Base-by-base conservation (phyloP, 2,888 invertebrate species). In the Sarcophaga rosellei region DNA sequence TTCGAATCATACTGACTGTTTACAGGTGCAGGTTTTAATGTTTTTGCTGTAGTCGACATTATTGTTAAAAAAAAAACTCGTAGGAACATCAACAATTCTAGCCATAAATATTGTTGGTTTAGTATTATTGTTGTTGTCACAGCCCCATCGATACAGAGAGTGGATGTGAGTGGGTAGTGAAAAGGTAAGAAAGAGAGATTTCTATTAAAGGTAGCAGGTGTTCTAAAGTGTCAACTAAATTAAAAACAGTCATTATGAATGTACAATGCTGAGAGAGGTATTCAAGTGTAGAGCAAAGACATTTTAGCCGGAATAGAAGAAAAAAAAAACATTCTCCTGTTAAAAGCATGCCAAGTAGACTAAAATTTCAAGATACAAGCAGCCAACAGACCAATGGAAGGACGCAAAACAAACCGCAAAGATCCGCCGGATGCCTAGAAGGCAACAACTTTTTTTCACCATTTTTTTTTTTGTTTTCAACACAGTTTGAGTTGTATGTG, bases 131-230 rank as follows among this genome's bases (percentile, higher is more conserved):
- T 61, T 25, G 17, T 20, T 45, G 59, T 11, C 65, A 61, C 17
- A 59, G 65, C 10, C 53, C 10, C 53, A 17, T 53, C 53, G 17
- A 17, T 66, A 21, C 23, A 68, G 47, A 25, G 45, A 3, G 11
- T n/a, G 8, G 20, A 20, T 17, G 23, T 53, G 23, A 23, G 70
- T 15, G 23, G 35, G 70, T 15, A 20, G 35, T 73, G 59, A 78
- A 62, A 63, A 80, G 68, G 62, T 81, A 75, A 78, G 68, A 69
- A 35, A 35, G 8, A 35, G 35, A 35, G 35, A 81, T 75, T 81
- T 85, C 66, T 82, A 63, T 76, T 86, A 73, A 79, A 72, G 79
- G 66, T 25, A 84, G 81, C 88, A 88, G 88, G 87, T 88, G 88
- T 80, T 88, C 66, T 57, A 47, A 81, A 88, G 85, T 85, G 81